Evolutionary conservation across 2,797 vertebrate species (phyloP).

Genomic region (Hybognathus amarus): DNA sequence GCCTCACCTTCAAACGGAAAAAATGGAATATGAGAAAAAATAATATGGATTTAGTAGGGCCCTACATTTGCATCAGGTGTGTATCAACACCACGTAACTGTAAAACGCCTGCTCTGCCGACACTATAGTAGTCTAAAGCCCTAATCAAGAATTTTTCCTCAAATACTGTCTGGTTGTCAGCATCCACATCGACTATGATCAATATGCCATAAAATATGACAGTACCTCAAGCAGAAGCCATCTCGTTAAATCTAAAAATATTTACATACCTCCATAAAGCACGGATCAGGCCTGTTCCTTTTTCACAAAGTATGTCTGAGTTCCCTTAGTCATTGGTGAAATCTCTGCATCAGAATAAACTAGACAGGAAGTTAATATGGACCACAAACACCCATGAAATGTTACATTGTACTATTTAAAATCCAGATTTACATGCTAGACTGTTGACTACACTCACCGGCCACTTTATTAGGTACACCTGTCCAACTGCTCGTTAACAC

Average conservation of each 20-base stretch:
- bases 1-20: too few species aligned
- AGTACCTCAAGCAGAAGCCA: slow-evolving; percentile 44
- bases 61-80: too few species aligned
- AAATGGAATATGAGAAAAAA: too few species aligned
- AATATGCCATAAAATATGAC: slow-evolving; percentile 40
- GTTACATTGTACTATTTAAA: background rate
- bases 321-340: background rate
- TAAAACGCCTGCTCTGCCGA: too few species aligned
- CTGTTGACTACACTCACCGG: too few species aligned
- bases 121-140: background rate
- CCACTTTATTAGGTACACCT: too few species aligned
- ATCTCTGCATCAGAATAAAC: background rate
- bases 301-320: background rate
- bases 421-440: background rate
- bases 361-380: background rate
- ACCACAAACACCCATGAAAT: slow-evolving; percentile 9
- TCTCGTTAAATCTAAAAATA: slow-evolving; percentile 48
- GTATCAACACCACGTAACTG: too few species aligned
- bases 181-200: slow-evolving; percentile 35
- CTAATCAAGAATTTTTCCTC: background rate
- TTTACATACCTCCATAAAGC: slow-evolving; percentile 47
- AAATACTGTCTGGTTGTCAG: slow-evolving; percentile 10
- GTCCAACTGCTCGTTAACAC: too few species aligned
- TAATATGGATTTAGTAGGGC: too few species aligned
- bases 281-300: slow-evolving; percentile 38